Base-by-base conservation (phyloP, 1,140 invertebrate genomes). In the Drosophila nasuta region DNA sequence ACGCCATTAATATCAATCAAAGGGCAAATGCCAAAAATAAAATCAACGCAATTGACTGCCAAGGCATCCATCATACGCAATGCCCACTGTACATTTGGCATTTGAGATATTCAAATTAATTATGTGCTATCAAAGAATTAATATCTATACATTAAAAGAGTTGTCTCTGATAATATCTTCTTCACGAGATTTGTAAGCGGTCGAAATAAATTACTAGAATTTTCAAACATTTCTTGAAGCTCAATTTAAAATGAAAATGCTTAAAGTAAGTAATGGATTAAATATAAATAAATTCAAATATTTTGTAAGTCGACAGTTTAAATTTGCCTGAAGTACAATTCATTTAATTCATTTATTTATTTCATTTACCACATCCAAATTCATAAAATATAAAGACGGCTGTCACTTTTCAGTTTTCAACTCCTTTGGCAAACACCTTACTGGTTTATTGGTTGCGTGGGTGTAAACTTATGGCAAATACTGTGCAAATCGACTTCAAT, bases 1-100 rank as follows among this genome's bases (percentile, higher is more conserved):
- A 43, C 33, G 43, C 43, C 51, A 77, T 63, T 62, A 74, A 62
- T 63, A 73, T 72, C 51, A 77, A 77, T 73, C 69, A 73, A 64
- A 45, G 28, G 45, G 28, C 51, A 48, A 58, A 56, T 58, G 56
- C 56, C 45, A 67, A 59, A 59, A 58, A 58, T 56, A 8, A 68
- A 67, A 54, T 17, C 17, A 67, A 63, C 49, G 41, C 33, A 13
- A 58, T 52, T 33, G 45, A 48, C 49, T 33, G 48, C 4, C 30
- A 11, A 11, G 38, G 38, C 43, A 13, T 51, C 7, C 13, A 54
- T 54, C 28, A 54, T 25, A 30, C 25, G 25, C 25, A 35, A 8
- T 10, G 28, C 5, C 3, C 3, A 33, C 30, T 54, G 13, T 52
- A n/a, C 49, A 52, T 5, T 10, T 49, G 41, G n/a, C 41, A 43